Evolutionary conservation across 1,140 invertebrate genomes (phyloP).

Genomic region (Listronotus bonariensis): DNA sequence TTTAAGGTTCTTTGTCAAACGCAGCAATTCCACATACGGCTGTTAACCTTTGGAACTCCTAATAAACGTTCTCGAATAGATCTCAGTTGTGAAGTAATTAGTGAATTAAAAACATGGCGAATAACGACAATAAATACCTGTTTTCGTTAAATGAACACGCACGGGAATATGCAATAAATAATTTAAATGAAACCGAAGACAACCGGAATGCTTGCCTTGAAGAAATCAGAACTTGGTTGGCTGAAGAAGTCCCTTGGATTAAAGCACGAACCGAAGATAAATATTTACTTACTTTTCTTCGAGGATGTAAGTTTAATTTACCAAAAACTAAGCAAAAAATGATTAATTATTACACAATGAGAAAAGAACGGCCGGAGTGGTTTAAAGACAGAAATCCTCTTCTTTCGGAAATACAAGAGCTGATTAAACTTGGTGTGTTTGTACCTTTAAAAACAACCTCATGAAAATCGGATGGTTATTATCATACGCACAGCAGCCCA

Average conservation of each 20-base stretch:
- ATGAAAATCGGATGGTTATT: slow-evolving; percentile 61
- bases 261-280: slow-evolving; percentile 57
- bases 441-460: slow-evolving; percentile 60
- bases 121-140: not conserved
- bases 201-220: slow-evolving; percentile 27
- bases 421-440: slow-evolving; percentile 64
- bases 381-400: slow-evolving; percentile 64
- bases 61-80: no score
- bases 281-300: slow-evolving; percentile 64
- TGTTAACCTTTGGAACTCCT: no score
- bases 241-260: slow-evolving; percentile 36
- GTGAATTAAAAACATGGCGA: not conserved
- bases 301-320: slow-evolving; percentile 65
- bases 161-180: slow-evolving; percentile 22
- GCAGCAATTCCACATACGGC: no score
- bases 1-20: no score
- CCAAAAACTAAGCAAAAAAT: slow-evolving; percentile 64
- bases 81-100: slow-evolving; percentile 4
- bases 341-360: slow-evolving; percentile 63
- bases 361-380: slow-evolving; percentile 62
- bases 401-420: slow-evolving; percentile 61
- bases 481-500: slow-evolving; percentile 63
- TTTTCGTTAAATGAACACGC: slow-evolving; percentile 11
- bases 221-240: slow-evolving; percentile 41
- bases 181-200: slow-evolving; percentile 42